Percentiles rank a stretch among this genome's conserved stretches.
phyloP scores from a whole-genome alignment of 2,113 vertebrate genomes.

The Coreoperca whiteheadi region DNA sequence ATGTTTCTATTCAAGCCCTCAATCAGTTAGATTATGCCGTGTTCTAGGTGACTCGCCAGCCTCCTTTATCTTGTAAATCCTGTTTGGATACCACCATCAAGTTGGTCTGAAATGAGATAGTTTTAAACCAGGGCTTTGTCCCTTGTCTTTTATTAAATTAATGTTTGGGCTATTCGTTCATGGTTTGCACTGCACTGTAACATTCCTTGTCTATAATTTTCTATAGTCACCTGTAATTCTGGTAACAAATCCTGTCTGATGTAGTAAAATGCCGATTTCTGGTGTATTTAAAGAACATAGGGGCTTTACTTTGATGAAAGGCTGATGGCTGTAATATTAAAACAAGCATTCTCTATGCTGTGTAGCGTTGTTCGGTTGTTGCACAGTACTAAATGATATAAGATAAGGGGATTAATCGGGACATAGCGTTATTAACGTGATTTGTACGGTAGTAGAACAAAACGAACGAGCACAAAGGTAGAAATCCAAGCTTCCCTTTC shows the following conservation, averaged over 20 bases:
- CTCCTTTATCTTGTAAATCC: neutral
- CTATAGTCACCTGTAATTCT: neutral
- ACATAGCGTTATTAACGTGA: neutral
- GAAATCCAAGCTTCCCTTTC: constrained; percentile 20
- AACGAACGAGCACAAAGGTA: neutral
- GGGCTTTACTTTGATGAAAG: neutral
- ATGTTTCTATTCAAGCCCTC: neutral
- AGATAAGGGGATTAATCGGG: neutral
- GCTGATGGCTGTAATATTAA: neutral
- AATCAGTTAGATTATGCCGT: neutral
- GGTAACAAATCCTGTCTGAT: too few relatives aligned
- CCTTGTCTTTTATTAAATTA: too few relatives aligned
- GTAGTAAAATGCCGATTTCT: neutral
- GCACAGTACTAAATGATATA: too few relatives aligned
- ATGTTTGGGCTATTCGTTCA: too few relatives aligned
- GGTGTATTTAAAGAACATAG: neutral
- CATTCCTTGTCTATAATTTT: neutral
- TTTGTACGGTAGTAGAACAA: neutral
- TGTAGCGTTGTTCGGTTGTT: neutral
- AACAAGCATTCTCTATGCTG: neutral
- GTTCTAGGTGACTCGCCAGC: neutral
- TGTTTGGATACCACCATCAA: neutral
- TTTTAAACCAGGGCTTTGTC: too few relatives aligned
- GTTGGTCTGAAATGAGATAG: neutral
- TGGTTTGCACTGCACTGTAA: too few relatives aligned